phyloP scores from a whole-genome alignment of 2,113 vertebrate genomes.

The Larimichthys polyactis region DNA sequence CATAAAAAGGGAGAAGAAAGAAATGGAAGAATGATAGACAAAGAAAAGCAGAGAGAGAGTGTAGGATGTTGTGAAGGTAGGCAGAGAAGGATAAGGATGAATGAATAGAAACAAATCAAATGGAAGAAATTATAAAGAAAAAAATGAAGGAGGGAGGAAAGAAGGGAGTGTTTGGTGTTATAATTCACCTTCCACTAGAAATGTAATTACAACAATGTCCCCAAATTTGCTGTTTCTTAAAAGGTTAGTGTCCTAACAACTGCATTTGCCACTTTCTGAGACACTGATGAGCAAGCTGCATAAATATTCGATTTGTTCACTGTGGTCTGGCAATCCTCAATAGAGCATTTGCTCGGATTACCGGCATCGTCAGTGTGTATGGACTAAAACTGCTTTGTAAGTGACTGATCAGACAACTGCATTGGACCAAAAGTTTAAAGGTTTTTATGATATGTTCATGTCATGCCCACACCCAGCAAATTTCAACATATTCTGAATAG shows the following conservation, averaged over 20 bases:
- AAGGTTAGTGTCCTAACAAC: conserved; percentile 3
- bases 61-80: not conserved
- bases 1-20: conserved; percentile 1
- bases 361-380: not conserved
- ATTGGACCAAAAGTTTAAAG: not conserved
- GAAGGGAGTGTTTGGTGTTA: not conserved
- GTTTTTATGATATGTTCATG: not conserved
- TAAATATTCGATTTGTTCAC: conserved; percentile 7
- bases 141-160: not conserved
- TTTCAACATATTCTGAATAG: conserved; percentile 7
- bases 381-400: conserved; percentile 4
- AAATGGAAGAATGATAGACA: conserved; percentile 16
- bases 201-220: not conserved
- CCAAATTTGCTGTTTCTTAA: conserved; percentile 8
- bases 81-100: too few relatives aligned
- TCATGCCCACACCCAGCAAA: not conserved
- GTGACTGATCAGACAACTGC: not conserved
- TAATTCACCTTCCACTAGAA: conserved; percentile 19
- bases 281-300: conserved; percentile 23
- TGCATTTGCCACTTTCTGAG: conserved; percentile 2
- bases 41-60: not conserved
- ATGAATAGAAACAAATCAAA: not conserved
- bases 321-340: conserved; percentile 27
- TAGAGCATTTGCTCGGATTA: conserved; percentile 9
- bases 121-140: not conserved